Evolutionary conservation across 2,113 vertebrate genomes (phyloP), one percentile per base, ranked within the genome.

Genomic region (Takifugu flavidus): DNA sequence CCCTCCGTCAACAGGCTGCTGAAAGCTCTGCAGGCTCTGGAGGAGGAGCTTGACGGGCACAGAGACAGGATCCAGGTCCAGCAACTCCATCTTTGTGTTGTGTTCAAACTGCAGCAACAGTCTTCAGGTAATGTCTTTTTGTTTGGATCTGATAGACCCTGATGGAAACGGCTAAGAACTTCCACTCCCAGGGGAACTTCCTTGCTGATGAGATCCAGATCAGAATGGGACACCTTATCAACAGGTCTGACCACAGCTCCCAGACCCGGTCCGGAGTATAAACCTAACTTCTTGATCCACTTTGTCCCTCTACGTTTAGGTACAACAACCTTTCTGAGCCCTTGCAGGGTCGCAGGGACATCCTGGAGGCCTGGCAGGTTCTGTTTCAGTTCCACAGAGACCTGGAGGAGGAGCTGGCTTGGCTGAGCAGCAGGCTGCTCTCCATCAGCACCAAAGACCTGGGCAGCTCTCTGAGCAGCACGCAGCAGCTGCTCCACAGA

Each of bases 301-400:
- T 13, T 43, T 43, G 6, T 47, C 14, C 45, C 14, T 47, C 45
- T 43, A 1, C 39, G 0, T 2, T 28, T 84, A 97, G 95, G 61
- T 94, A 94, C 67, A 87, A 92, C 78, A 67, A 72, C 14, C 88
- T 95, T 25, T 49, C 1, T 2, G 90, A 89, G 44, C 90, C 92
- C 3, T 82, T 96, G 65, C 90, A 85, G 79, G 78, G 86, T 25
- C 90, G 87, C 47, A 80, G 87, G 69, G 78, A 74, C 0, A 78
- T n/a, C 65, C 87, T 96, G 83, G 93, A 95, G 80, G 90, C 92
- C 50, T 91, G 71, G 81, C 89, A 85, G 60, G 75, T 90, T 39
- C 89, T 94, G 59, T 89, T 92, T 51, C 92, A 93, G 78, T 94
- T 95, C 88, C 88, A 92, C 87, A 86, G 86, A 68, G 93, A 95